phyloP scores from a whole-genome alignment of 1,140 invertebrate species.

The Camponotus vicinus region DNA sequence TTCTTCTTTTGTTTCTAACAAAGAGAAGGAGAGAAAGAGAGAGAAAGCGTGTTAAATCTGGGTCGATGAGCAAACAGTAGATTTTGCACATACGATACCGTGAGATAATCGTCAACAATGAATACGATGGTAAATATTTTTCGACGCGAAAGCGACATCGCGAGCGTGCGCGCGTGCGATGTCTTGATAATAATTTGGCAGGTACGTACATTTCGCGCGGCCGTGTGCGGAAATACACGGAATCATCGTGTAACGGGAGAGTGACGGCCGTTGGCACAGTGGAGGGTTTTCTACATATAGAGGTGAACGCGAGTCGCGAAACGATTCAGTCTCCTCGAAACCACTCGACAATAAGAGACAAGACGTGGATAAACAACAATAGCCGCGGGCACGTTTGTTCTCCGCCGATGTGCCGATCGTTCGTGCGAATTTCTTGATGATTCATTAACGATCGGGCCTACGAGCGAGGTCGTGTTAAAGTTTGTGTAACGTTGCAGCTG shows the following conservation, averaged over 20 bases:
- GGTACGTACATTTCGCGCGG: not conserved
- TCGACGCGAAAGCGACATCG: not conserved
- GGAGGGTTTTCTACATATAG: conserved; percentile 80
- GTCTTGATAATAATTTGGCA: conserved; percentile 60
- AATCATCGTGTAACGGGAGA: conserved; percentile 70
- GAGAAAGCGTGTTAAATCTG: not conserved
- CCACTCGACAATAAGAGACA: conserved; percentile 70
- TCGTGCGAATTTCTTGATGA: not conserved
- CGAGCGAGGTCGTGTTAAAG: not conserved
- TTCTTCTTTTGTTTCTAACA: not conserved
- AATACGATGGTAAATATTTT: conserved; percentile 10
- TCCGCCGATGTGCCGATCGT: not conserved
- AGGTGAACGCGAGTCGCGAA: conserved; percentile 72
- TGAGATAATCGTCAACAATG: not conserved
- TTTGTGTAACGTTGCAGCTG: not conserved
- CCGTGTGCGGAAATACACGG: conserved; percentile 10
- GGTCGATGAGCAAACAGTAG: not conserved
- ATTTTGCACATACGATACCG: not conserved
- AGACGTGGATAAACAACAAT: conserved; percentile 23
- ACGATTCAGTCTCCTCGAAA: conserved; percentile 77
- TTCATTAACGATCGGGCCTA: not conserved
- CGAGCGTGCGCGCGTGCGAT: not conserved
- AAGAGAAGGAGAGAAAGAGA: not conserved
- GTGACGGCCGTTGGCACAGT: conserved; percentile 61
- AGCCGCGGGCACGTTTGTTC: not conserved